Conservation (phyloP, 2,797 vertebrate genomes). For the Varecia variegata region DNA sequence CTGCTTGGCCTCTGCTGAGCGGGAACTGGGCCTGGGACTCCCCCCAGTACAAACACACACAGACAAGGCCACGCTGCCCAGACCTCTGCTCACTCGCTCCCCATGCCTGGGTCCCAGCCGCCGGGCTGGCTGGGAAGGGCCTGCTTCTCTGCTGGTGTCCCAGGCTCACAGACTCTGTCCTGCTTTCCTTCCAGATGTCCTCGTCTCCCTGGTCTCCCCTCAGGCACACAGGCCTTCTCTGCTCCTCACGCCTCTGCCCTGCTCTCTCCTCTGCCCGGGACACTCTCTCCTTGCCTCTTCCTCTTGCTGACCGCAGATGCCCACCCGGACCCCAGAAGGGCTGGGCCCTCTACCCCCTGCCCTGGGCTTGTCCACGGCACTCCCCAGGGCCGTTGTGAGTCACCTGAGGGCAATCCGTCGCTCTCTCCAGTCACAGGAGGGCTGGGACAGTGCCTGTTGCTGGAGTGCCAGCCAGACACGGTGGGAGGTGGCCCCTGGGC, state of each 20-base stretch:
- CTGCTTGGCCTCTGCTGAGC: background rate
- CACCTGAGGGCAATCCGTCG: fast-evolving
- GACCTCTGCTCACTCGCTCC: background rate
- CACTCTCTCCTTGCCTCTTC: background rate
- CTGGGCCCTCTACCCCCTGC: background rate
- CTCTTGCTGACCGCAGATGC: background rate
- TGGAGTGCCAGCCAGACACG: background rate
- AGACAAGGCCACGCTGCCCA: background rate
- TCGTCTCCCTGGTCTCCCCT: background rate
- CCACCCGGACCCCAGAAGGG: fast-evolving
- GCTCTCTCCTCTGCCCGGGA: background rate
- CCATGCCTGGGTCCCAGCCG: background rate
- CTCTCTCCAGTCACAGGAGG: background rate
- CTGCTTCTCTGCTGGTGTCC: background rate
- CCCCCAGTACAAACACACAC: too few relatives aligned
- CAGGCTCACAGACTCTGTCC: background rate
- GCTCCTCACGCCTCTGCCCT: background rate
- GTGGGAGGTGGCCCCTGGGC: background rate
- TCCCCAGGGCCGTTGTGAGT: background rate
- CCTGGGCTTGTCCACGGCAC: background rate
- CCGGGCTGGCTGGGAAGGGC: fast-evolving
- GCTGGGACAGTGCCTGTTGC: background rate
- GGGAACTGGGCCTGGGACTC: background rate
- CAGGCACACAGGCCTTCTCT: background rate
- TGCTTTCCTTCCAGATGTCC: background rate